phyloP scores from a whole-genome alignment of 2,797 vertebrate species.

The Simalia tracyae region DNA sequence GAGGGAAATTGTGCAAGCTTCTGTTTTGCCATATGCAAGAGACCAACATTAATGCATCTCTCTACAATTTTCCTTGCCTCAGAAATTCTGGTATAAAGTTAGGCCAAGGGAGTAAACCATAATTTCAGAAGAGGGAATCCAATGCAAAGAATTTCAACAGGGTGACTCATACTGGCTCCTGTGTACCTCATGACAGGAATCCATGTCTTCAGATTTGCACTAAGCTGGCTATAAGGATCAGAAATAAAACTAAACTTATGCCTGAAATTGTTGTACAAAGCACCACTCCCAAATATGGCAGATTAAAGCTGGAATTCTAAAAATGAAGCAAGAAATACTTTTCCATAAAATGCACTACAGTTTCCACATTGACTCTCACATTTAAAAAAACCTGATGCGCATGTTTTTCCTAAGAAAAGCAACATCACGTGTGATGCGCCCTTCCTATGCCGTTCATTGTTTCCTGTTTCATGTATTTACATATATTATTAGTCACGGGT shows the following conservation, averaged over 20 bases:
- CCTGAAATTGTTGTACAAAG: background rate
- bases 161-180: background rate
- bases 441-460: background rate
- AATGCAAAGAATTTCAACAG: background rate
- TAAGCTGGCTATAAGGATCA: background rate
- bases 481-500: background rate
- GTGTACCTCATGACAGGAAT: background rate
- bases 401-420: background rate
- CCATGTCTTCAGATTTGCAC: background rate
- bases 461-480: background rate
- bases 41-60: background rate
- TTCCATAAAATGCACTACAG: background rate
- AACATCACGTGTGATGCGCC: background rate
- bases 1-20: background rate
- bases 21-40: background rate
- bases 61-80: conserved; percentile 1
- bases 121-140: conserved; percentile 6
- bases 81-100: background rate
- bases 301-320: background rate
- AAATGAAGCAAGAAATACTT: background rate
- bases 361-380: background rate
- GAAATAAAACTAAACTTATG: background rate
- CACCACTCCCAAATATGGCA: background rate
- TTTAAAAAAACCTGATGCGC: background rate
- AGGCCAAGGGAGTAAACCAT: background rate